Percentiles rank a stretch among this genome's conserved stretches.
Evolutionary conservation across 2,888 invertebrate species (phyloP).

Genomic region (Diadegma fenestrale): DNA sequence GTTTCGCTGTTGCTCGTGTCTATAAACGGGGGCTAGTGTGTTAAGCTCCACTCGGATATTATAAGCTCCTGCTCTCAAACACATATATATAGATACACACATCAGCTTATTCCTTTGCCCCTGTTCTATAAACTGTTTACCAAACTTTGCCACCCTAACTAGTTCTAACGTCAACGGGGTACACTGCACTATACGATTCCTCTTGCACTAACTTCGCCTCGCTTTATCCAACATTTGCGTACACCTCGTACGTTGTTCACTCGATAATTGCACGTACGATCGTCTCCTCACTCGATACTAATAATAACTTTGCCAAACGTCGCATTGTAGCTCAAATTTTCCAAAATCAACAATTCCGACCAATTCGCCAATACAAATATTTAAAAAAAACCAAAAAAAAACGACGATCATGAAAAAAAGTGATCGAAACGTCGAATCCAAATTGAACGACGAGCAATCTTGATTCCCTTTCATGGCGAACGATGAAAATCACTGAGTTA

Average conservation of each 20-base stretch:
- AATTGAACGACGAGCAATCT: too few species aligned
- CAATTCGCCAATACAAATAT: too few species aligned
- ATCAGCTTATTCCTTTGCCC: conserved; percentile 56
- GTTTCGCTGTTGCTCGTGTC: conserved; percentile 61
- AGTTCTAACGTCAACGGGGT: conserved; percentile 55
- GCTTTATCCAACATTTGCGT: conserved; percentile 3
- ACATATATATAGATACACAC: neutral
- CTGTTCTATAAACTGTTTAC: conserved; percentile 64
- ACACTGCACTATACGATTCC: conserved; percentile 8
- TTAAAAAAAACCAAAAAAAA: neutral
- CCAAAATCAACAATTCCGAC: too few species aligned
- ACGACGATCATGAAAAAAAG: neutral
- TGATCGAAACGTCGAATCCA: neutral
- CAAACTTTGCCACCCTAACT: conserved; percentile 66
- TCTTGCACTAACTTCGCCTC: neutral
- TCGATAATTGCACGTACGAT: conserved; percentile 60
- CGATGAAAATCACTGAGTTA: neutral
- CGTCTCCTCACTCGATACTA: conserved; percentile 21
- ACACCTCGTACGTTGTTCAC: conserved; percentile 14
- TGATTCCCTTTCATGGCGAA: neutral
- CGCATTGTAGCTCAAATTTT: neutral
- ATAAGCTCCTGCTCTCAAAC: conserved; percentile 5
- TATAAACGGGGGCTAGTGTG: conserved; percentile 20
- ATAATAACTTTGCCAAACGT: conserved; percentile 8
- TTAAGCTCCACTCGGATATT: conserved; percentile 28